Evolutionary conservation across 2,113 vertebrate genomes (phyloP).

Genomic region (Bufo bufo): DNA sequence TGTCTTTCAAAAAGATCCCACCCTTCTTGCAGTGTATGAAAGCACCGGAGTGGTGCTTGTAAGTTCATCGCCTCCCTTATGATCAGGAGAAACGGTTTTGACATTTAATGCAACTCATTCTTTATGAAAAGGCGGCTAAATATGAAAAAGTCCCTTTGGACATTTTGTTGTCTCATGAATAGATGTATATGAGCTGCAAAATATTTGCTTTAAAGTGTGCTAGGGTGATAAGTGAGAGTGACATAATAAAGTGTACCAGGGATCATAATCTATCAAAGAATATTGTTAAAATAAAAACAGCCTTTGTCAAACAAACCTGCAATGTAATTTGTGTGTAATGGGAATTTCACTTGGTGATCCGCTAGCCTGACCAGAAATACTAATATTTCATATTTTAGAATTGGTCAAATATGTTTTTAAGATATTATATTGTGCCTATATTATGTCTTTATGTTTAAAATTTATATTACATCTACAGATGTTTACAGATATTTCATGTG

Average conservation of each 20-base stretch:
- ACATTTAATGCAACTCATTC: too few species aligned
- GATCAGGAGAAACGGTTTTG: too few species aligned
- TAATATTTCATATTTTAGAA: background rate
- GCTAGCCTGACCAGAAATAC: background rate
- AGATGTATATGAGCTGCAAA: background rate
- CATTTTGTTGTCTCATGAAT: too few species aligned
- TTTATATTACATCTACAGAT: background rate
- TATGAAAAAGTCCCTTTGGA: too few species aligned
- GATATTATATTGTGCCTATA: background rate
- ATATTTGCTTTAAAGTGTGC: background rate
- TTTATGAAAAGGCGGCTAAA: too few species aligned
- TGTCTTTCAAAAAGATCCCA: too few species aligned
- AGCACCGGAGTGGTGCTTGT: too few species aligned
- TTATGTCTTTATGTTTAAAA: background rate
- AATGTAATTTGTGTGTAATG: background rate
- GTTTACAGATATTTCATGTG: background rate
- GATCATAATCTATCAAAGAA: background rate
- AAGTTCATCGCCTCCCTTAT: too few species aligned
- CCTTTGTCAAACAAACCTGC: background rate
- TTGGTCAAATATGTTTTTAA: background rate
- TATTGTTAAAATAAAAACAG: background rate
- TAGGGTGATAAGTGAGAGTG: background rate
- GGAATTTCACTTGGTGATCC: too few species aligned
- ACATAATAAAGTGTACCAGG: background rate
- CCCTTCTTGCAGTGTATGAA: too few species aligned